phyloP scores from a whole-genome alignment of 2,797 vertebrate genomes.

The Malacoctenus gilli region DNA sequence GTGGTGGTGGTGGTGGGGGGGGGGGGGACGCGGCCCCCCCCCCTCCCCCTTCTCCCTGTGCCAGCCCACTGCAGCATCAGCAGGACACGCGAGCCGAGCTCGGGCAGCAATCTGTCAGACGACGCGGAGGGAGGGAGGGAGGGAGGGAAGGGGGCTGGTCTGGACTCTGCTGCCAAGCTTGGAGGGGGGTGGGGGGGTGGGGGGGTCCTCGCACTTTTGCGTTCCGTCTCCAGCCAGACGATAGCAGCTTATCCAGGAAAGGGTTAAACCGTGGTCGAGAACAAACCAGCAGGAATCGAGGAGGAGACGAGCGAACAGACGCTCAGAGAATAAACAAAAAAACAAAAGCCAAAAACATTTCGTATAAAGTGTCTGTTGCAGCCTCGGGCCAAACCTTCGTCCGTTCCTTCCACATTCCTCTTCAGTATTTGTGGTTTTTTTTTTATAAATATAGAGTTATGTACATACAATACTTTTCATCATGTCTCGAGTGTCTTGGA shows the following conservation, averaged over 20 bases:
- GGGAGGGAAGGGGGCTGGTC: neutral
- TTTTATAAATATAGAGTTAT: slow-evolving; percentile 72
- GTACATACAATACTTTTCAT: slow-evolving; percentile 65
- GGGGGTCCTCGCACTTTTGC: slow-evolving; percentile 28
- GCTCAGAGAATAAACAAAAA: neutral
- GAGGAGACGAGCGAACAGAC: slow-evolving; percentile 37
- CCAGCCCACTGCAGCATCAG: slow-evolving; percentile 41
- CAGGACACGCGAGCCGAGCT: slow-evolving; percentile 30
- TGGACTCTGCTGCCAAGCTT: too few relatives aligned
- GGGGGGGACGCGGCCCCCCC: too few relatives aligned
- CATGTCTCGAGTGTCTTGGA: slow-evolving; percentile 54
- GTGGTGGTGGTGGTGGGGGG: too few relatives aligned
- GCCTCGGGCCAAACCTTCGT: slow-evolving; percentile 48
- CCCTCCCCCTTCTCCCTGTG: slow-evolving; percentile 10
- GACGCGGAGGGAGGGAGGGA: slow-evolving; percentile 21
- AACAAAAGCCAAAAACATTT: slow-evolving; percentile 33
- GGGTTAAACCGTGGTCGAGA: slow-evolving; percentile 34
- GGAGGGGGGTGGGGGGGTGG: slow-evolving; percentile 27
- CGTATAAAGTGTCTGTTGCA: slow-evolving; percentile 71
- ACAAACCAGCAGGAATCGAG: slow-evolving; percentile 37
- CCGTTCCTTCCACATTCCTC: slow-evolving; percentile 41
- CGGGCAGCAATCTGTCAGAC: slow-evolving; percentile 40
- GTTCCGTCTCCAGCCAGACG: slow-evolving; percentile 40
- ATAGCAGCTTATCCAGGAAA: slow-evolving; percentile 73
- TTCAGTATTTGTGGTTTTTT: slow-evolving; percentile 19